phyloP scores from a whole-genome alignment of 1,140 invertebrate genomes.

The Ectropis grisescens region DNA sequence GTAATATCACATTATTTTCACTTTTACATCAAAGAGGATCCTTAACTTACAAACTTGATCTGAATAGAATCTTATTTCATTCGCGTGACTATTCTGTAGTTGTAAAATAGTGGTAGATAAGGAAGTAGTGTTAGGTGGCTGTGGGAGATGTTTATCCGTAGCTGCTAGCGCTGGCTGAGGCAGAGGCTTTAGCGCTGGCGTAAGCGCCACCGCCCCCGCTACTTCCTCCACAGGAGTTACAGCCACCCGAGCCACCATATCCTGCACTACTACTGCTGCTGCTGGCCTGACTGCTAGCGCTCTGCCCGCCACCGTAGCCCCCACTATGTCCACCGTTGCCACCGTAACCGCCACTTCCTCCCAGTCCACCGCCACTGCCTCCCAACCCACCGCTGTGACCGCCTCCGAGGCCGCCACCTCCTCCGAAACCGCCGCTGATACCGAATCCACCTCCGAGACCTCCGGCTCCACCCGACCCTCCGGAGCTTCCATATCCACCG shows the following conservation, averaged over 20 bases:
- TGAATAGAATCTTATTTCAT: too few relatives aligned
- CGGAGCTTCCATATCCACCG: slow-evolving; percentile 13
- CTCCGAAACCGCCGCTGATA: slow-evolving; percentile 8
- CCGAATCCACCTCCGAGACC: slow-evolving; percentile 9
- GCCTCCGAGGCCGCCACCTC: slow-evolving; percentile 16
- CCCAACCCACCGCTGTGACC: slow-evolving; percentile 3
- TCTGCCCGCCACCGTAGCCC: slow-evolving; percentile 10
- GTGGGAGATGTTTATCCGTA: slow-evolving; percentile 30
- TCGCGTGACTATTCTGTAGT: too few relatives aligned
- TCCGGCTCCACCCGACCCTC: too few relatives aligned
- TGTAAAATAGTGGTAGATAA: too few relatives aligned
- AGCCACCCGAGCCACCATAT: slow-evolving; percentile 8
- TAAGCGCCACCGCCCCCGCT: slow-evolving; percentile 15
- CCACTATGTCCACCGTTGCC: slow-evolving; percentile 5
- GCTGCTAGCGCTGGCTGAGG: slow-evolving; percentile 30
- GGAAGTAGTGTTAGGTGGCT: too few relatives aligned
- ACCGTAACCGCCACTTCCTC: slow-evolving; percentile 13
- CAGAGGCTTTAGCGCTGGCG: slow-evolving; percentile 32
- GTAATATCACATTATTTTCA: too few relatives aligned
- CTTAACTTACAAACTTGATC: too few relatives aligned
- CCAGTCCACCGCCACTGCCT: slow-evolving; percentile 11
- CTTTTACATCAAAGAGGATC: too few relatives aligned
- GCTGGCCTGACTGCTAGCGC: slow-evolving; percentile 8
- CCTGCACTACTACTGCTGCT: slow-evolving; percentile 11
- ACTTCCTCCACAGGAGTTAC: slow-evolving; percentile 3